Evolutionary conservation across 2,888 invertebrate genomes (phyloP), one percentile per base, ranked within the genome.

Genomic region (Drosophila diplacantha): DNA sequence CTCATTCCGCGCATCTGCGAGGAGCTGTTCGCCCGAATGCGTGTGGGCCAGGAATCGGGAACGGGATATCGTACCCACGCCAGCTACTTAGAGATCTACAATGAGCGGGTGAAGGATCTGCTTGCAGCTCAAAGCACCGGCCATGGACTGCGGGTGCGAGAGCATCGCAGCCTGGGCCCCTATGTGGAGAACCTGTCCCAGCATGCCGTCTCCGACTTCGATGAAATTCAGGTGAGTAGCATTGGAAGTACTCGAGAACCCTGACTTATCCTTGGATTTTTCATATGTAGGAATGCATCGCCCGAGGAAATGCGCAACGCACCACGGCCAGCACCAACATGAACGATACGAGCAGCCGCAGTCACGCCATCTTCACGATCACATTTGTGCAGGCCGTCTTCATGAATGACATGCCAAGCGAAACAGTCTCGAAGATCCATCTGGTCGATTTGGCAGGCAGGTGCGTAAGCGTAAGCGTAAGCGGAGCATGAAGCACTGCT

Each of bases 311-410:
- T 89, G 90, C 92, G 65, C 93, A 93, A 85, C 91, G 96, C 73
- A 95, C 95, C 22, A 96, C 96, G 3, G 96, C 96, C 43, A 93
- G 95, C 80, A 96, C 96, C 60, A 95, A 95, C 87, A 96, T 96
- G 96, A 96, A 96, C 90, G 95, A 96, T 89, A 95, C 95, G 75
- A 95, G 95, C 88, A 95, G 95, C 85, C 91, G 96, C 83, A 95
- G 95, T 90, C 96, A 96, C 90, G 96, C 96, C 72, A 96, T 96
- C 85, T 96, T 96, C 88, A 96, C 96, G 51, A 93, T 96, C 87
- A 95, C 94, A 32, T 96, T 96, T 90, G 94, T 95, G 67, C 95
- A 96, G 89, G 96, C 95, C 50, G 93, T 93, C 77, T 94, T 95
- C 84, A 93, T 93, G 89, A 94, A 94, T 89, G 94, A 94, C 85